phyloP scores from a whole-genome alignment of 2,113 vertebrate genomes.

The Peromyscus californicus region DNA sequence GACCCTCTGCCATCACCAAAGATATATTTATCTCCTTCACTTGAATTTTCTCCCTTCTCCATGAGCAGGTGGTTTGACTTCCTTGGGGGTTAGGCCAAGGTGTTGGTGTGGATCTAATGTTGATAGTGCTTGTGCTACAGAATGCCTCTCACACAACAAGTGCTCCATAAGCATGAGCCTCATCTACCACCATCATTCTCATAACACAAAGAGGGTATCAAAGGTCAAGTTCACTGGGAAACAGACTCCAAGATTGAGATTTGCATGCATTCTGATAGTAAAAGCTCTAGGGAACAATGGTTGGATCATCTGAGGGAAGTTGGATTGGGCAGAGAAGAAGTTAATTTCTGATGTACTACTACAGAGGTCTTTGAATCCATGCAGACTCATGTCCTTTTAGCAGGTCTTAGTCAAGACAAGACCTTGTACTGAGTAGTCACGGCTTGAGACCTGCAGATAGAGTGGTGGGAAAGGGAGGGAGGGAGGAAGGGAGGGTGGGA shows the following conservation, averaged over 20 bases:
- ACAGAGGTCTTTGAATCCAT: not conserved
- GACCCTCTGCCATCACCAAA: not conserved
- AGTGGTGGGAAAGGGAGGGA: accelerated
- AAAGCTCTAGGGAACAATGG: not conserved
- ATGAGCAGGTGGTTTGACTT: not conserved
- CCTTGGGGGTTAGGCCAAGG: not conserved
- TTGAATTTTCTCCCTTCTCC: not conserved
- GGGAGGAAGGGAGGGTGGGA: not conserved
- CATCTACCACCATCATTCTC: not conserved
- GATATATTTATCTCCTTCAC: not conserved
- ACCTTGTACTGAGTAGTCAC: not conserved
- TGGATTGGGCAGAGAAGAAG: not conserved
- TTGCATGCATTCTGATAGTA: not conserved
- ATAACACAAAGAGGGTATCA: not conserved
- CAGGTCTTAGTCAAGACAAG: not conserved
- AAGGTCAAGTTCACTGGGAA: not conserved
- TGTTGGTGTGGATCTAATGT: not conserved
- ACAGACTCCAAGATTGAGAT: not conserved
- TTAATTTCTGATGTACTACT: not conserved
- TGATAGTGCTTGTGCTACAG: not conserved
- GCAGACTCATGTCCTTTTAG: not conserved
- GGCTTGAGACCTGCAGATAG: not conserved
- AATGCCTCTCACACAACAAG: not conserved
- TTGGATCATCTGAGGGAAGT: accelerated
- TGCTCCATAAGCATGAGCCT: not conserved